Base-by-base conservation (phyloP, 2,113 vertebrate genomes). In the Illadopsis cleaveri region DNA sequence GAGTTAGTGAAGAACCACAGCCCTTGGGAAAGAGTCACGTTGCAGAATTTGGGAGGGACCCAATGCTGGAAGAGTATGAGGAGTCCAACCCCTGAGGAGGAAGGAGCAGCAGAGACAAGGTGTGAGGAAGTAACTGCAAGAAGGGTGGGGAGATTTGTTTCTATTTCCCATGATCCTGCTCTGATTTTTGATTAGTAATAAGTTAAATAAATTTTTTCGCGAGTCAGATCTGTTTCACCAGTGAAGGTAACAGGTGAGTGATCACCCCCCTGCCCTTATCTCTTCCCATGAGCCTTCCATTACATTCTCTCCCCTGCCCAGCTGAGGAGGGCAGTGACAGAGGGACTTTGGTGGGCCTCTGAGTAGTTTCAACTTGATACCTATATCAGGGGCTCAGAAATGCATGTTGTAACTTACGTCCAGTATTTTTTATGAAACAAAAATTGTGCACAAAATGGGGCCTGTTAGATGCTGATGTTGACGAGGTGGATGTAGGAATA, bases 241-340 rank as follows among this genome's bases (percentile, higher is more conserved):
- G 0, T 4, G 8, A 20, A 4, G 2, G 11, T 45, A 38, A 24
- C 30, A 68, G 23, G 6, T 69, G 33, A 50, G 30, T 18, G 33
- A 75, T 31, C 17, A 50, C 20, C n/a, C 11, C 12, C 17, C 5
- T 51, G 31, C 22, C 51, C 6, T 62, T 77, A 9, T 21, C 44
- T 76, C 0, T 4, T 31, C 20, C 16, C 11, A 5, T 0, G 4
- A 70, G 11, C 42, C 9, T 60, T 54, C 38, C 2, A 2, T 54
- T 10, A 1, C 21, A 1, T 78, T 72, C 17, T 51, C 15, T 73
- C 5, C 70, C 25, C 13, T 11, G 7, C 9, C 47, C 9, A 16
- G 24, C 5, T 60, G 30, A 83, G 45, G 64, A 51, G 15, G n/a
- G 22, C 27, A 60, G 15, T 30, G 64, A 20, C 5, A 38, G 17